Percentiles rank a stretch among this genome's conserved stretches.
Evolutionary conservation across 1,140 invertebrate genomes (phyloP).

Genomic region (Hyposmocoma kahamanoa): DNA sequence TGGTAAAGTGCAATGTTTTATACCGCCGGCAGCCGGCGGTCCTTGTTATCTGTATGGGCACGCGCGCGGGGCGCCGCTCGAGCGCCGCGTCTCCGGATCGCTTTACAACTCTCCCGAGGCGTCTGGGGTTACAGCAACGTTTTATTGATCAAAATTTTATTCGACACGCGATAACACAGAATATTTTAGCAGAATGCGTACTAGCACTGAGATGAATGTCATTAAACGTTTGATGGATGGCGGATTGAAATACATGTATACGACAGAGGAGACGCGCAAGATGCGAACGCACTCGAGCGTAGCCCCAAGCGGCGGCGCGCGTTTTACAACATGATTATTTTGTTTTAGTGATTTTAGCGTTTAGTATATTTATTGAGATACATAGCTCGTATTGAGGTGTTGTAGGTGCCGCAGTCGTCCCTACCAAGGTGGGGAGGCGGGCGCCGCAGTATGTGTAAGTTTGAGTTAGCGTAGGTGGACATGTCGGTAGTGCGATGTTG

Average conservation of each 20-base stretch:
- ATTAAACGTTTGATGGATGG: not conserved
- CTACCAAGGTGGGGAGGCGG: not conserved
- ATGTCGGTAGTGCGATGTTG: conserved; percentile 66
- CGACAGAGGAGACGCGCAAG: not conserved
- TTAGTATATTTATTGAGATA: conserved; percentile 49
- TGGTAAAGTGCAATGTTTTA: conserved; percentile 69
- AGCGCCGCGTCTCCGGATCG: conserved; percentile 35
- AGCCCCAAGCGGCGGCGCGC: conserved; percentile 56
- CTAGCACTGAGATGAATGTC: not conserved
- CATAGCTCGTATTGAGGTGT: no score
- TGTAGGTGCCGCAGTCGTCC: not conserved
- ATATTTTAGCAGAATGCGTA: conserved; percentile 5
- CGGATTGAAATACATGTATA: not conserved
- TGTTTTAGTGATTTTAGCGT: conserved; percentile 44
- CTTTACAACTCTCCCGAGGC: conserved; percentile 24
- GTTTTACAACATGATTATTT: conserved; percentile 68
- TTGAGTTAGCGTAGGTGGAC: conserved; percentile 59
- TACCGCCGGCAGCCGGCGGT: conserved; percentile 67
- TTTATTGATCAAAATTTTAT: conserved; percentile 9
- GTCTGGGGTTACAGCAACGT: conserved; percentile 21
- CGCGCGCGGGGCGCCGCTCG: conserved; percentile 54
- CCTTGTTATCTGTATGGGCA: conserved; percentile 59
- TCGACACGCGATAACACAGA: conserved; percentile 6
- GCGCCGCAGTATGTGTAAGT: conserved; percentile 33
- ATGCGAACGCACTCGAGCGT: conserved; percentile 21